Evolutionary conservation across 2,888 invertebrate species (phyloP).

Genomic region (Eupithecia inturbata): DNA sequence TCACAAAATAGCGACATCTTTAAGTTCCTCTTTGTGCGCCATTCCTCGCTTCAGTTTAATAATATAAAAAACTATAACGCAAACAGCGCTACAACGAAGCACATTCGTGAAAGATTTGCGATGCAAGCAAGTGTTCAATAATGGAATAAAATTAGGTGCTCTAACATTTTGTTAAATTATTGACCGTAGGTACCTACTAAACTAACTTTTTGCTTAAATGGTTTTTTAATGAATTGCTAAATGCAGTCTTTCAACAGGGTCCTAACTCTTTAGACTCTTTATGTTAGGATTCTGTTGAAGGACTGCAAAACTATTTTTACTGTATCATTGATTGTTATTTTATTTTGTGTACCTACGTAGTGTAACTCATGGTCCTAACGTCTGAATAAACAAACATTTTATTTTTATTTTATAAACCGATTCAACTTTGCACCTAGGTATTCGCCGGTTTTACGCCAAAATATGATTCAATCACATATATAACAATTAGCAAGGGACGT

Average conservation of each 20-base stretch:
- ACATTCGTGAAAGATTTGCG: background rate
- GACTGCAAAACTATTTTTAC: too few species aligned
- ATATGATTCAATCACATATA: too few species aligned
- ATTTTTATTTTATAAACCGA: too few species aligned
- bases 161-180: slow-evolving; percentile 15
- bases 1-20: background rate
- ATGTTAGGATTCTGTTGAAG: too few species aligned
- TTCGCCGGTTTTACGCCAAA: background rate
- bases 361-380: too few species aligned
- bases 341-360: too few species aligned
- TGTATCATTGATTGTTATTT: too few species aligned
- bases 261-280: too few species aligned
- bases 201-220: background rate
- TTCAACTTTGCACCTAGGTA: background rate
- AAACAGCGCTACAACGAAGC: slow-evolving; percentile 3
- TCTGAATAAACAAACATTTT: too few species aligned
- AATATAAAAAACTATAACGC: slow-evolving; percentile 19
- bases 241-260: too few species aligned
- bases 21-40: slow-evolving; percentile 23
- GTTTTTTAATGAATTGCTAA: background rate
- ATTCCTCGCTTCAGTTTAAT: background rate
- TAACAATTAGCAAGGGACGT: background rate
- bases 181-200: background rate
- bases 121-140: slow-evolving; percentile 18
- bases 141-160: slow-evolving; percentile 15